These are phyloP conservation scores for Amblyraja radiata DNA, from an alignment of 2,797 vertebrate species.

Conservation along the genomic window DNA sequence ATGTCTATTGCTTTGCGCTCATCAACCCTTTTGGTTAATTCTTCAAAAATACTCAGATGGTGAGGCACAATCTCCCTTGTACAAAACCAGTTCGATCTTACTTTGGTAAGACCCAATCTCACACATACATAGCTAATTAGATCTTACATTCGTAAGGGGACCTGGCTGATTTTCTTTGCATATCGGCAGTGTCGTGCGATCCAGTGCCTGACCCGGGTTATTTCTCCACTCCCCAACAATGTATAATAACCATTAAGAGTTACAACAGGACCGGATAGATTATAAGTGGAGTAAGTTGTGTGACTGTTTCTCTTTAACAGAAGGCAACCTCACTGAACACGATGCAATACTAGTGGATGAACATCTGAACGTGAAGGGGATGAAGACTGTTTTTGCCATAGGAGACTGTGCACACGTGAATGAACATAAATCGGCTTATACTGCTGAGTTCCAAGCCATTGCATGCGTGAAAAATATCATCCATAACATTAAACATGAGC, in stretches of 20 bases:
- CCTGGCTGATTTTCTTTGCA: neutral
- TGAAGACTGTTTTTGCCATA: neutral
- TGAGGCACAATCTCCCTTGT: too few relatives aligned
- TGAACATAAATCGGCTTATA: constrained; percentile 31
- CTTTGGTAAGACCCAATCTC: too few relatives aligned
- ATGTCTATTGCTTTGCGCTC: too few relatives aligned
- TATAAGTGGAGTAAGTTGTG: neutral
- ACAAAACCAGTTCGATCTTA: too few relatives aligned
- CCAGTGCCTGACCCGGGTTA: neutral
- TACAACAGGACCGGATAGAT: neutral
- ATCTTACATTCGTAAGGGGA: neutral
- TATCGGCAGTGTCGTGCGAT: neutral
- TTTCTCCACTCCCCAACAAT: neutral
- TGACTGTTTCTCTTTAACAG: constrained; percentile 16
- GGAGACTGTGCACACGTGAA: constrained; percentile 29
- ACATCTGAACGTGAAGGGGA: constrained; percentile 6
- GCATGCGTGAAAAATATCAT: constrained; percentile 28
- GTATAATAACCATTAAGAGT: neutral
- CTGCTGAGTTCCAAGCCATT: constrained; percentile 33
- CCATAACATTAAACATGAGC: neutral
- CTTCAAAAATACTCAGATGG: too few relatives aligned
- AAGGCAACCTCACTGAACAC: neutral
- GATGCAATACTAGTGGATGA: constrained; percentile 27
- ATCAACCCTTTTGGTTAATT: too few relatives aligned
- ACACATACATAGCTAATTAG: too few relatives aligned